Evolutionary conservation across 2,113 vertebrate species (phyloP), one percentile per base, ranked within the genome.

Genomic region (Aegotheles bennettii): DNA sequence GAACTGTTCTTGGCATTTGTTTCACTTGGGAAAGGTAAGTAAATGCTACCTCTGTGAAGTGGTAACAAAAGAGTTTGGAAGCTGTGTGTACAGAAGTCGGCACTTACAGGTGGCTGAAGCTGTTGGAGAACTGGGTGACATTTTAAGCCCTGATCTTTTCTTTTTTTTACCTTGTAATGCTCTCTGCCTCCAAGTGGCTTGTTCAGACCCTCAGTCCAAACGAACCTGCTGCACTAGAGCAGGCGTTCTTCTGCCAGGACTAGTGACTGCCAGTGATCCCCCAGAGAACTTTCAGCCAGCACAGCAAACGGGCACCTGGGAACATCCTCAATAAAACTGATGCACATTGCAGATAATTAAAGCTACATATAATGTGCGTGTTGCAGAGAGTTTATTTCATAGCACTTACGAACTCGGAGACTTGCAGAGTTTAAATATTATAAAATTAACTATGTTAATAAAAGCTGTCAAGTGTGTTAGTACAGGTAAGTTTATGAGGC

Each of bases 11-110:
- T 23, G 11, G 18, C 18, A 31, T 86, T 83, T 51, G 13, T 84
- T 84, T 94, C 64, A 53, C 71, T 47, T 90, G 56, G 80, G 68
- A 53, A 92, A 89, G 56, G 57, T 68, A 56, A 87, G 77, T 71
- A 94, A 96, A 81, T 54, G 53, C 36, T 69, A 29, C 50, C 15
- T 68, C 45, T 67, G 68, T 2, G 5, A 26, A 69, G 13, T 20
- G 21, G 81, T 42, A 67, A 63, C 78, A 84, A 54, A 89, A 45
- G 8, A 38, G 54, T 42, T 77, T 45, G 56, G 56, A 60, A 86
- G 79, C 35, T 7, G 1, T 31, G 42, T 42, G 68, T 70, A 50
- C 33, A 77, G 56, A 51, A 89, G n/a, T 16, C 48, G 89, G 76
- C 54, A 77, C 5, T 50, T 69, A 57, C 19, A 61, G 53, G 28